These are phyloP conservation scores for Ochlodes sylvanus DNA, from an alignment of 2,888 invertebrate genomes.

Conservation along the genomic window DNA sequence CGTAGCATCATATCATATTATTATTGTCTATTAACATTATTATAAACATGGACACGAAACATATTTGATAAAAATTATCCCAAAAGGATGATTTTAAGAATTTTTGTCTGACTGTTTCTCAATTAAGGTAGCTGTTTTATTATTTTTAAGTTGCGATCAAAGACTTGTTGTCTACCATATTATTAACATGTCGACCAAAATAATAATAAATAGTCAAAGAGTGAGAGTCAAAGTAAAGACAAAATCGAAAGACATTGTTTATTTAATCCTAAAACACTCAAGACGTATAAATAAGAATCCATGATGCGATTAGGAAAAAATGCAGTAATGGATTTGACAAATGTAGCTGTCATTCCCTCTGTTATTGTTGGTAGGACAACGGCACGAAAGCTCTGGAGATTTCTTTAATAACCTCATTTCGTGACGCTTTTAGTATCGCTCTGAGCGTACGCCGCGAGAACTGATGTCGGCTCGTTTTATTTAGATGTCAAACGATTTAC, in stretches of 20 bases:
- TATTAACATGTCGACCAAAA: not conserved
- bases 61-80: too few relatives aligned
- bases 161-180: too few relatives aligned
- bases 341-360: constrained; percentile 44
- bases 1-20: too few relatives aligned
- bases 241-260: constrained; percentile 49
- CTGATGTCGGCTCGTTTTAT: constrained; percentile 36
- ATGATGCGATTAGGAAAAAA: constrained; percentile 66
- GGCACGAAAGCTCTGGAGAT: constrained; percentile 39
- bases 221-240: too few relatives aligned
- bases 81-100: too few relatives aligned
- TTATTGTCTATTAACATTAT: too few relatives aligned
- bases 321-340: constrained; percentile 54
- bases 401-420: constrained; percentile 51
- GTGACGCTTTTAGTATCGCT: constrained; percentile 45
- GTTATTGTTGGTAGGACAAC: constrained; percentile 46
- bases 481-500: constrained; percentile 38
- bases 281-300: constrained; percentile 61
- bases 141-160: too few relatives aligned
- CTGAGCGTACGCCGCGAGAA: constrained; percentile 23
- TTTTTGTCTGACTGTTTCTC: too few relatives aligned
- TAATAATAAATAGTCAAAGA: not conserved
- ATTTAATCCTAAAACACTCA: constrained; percentile 53
- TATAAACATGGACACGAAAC: too few relatives aligned
- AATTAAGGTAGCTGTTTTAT: too few relatives aligned